phyloP scores from a whole-genome alignment of 2,888 invertebrate genomes.

The Sarcophaga subvicina region DNA sequence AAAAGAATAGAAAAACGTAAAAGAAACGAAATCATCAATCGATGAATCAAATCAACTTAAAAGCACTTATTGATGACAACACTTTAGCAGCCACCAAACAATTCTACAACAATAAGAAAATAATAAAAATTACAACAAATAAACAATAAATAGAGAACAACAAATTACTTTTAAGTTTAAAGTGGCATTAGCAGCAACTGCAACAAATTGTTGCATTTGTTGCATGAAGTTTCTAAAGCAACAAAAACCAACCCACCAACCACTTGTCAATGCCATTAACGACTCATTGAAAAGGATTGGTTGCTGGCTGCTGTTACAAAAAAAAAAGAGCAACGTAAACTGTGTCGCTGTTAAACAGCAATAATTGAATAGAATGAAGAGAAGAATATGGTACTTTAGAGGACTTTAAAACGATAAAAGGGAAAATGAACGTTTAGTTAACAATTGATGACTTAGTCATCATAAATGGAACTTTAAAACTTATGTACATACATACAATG shows the following conservation, averaged over 20 bases:
- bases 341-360: background rate
- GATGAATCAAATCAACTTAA: constrained; percentile 40
- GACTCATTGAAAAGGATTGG: constrained; percentile 54
- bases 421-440: constrained; percentile 60
- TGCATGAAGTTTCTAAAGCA: constrained; percentile 61
- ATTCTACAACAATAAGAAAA: constrained; percentile 35
- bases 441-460: constrained; percentile 68
- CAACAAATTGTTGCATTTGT: background rate
- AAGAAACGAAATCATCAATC: background rate
- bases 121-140: constrained; percentile 42
- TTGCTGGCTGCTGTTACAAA: background rate
- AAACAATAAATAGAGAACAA: constrained; percentile 64
- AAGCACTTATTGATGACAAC: constrained; percentile 68
- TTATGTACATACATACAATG: constrained; percentile 21
- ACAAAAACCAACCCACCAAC: constrained; percentile 58
- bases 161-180: constrained; percentile 65
- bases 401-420: constrained; percentile 32
- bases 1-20: background rate
- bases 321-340: no score
- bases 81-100: constrained; percentile 64
- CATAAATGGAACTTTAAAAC: constrained; percentile 65
- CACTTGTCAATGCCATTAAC: constrained; percentile 69
- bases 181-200: constrained; percentile 47
- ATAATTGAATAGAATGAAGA: background rate
- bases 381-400: background rate